Evolutionary conservation across 2,113 vertebrate genomes (phyloP).

Genomic region (Sphyrna mokarran): DNA sequence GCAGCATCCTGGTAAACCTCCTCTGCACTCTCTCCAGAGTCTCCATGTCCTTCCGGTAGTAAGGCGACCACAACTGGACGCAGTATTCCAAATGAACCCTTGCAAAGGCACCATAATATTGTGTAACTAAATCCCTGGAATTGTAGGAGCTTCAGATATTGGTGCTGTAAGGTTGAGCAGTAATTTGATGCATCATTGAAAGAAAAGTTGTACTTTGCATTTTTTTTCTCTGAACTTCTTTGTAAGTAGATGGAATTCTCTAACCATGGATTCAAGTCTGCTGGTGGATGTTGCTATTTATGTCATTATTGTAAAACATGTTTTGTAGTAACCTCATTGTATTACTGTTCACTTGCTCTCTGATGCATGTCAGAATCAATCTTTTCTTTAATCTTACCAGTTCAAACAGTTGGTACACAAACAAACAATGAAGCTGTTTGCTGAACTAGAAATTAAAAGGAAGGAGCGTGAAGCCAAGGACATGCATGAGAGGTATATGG

Average conservation of each 20-base stretch:
- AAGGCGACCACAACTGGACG: too few species aligned
- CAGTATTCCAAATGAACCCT: too few species aligned
- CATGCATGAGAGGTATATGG: slow-evolving; percentile 95
- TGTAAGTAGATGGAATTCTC: not conserved
- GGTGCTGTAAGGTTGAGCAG: not conserved
- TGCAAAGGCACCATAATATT: not conserved
- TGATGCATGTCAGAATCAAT: not conserved
- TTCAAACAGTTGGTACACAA: slow-evolving; percentile 96
- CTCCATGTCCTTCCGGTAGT: too few species aligned
- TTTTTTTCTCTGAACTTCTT: not conserved
- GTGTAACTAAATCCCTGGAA: not conserved
- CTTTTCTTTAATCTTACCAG: slow-evolving; percentile 55
- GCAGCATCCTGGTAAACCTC: too few species aligned
- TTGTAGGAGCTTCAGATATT: not conserved
- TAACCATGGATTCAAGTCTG: not conserved
- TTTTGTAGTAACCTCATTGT: not conserved
- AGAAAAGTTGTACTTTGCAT: not conserved
- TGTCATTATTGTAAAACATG: not conserved
- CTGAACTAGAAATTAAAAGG: slow-evolving; percentile 96
- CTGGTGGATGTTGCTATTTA: not conserved
- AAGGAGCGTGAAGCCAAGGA: slow-evolving; percentile 98
- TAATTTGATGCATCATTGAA: not conserved
- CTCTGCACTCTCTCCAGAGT: too few species aligned
- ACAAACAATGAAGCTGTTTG: slow-evolving; percentile 98
- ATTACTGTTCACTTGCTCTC: not conserved